Conservation (phyloP, 2,113 vertebrate species). For the Heterotis niloticus region DNA sequence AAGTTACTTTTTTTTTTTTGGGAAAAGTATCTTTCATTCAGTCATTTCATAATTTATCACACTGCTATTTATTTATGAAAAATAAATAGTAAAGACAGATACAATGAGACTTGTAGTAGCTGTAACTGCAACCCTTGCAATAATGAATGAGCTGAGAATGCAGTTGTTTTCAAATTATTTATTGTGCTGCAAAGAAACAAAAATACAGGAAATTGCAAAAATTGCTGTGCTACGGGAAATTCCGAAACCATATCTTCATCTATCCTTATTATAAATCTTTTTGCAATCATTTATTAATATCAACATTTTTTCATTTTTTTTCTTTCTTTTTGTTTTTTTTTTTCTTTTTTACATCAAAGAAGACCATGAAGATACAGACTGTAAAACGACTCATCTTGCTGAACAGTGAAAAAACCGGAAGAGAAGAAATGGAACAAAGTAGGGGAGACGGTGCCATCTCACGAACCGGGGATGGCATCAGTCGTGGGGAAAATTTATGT, state of each 20-base stretch:
- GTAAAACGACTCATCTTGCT: conserved; percentile 30
- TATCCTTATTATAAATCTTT: conserved; percentile 65
- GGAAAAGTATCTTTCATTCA: too few species aligned
- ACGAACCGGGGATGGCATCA: conserved; percentile 10
- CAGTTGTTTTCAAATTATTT: conserved; percentile 62
- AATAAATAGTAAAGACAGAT: too few species aligned
- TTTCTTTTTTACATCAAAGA: conserved; percentile 35
- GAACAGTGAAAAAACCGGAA: conserved; percentile 34
- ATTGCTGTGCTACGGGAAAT: conserved; percentile 73
- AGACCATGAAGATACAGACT: conserved; percentile 50
- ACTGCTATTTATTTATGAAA: too few species aligned
- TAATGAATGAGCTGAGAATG: neutral
- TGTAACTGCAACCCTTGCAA: neutral
- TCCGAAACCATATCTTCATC: conserved; percentile 77
- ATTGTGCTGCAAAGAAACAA: conserved; percentile 75
- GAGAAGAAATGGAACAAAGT: conserved; percentile 26
- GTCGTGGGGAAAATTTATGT: neutral
- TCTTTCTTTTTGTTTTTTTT: conserved; percentile 31
- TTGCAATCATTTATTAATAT: conserved; percentile 69
- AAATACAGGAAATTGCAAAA: conserved; percentile 66
- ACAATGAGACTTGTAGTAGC: too few species aligned
- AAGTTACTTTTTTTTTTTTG: too few species aligned
- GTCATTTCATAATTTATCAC: too few species aligned
- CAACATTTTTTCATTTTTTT: conserved; percentile 37
- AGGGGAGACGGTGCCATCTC: conserved; percentile 34